phyloP scores from a whole-genome alignment of 2,113 vertebrate genomes.

The Orientallactaga bullata region DNA sequence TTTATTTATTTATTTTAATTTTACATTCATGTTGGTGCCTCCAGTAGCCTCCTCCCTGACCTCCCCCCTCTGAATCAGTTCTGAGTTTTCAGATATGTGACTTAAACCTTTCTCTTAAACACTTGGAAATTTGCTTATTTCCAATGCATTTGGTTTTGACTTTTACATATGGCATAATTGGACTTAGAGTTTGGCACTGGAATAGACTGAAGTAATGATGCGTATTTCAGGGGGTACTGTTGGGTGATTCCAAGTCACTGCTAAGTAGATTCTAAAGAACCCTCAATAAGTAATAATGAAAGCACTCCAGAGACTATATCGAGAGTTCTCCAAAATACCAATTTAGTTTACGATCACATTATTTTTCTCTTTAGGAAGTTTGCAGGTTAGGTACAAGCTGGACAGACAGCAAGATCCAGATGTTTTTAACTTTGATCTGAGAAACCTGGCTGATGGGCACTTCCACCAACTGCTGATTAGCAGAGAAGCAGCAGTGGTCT shows the following conservation, averaged over 20 bases:
- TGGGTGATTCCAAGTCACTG: not conserved
- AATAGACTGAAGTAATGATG: not conserved
- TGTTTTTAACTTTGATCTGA: slow-evolving; percentile 83
- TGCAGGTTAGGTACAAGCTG: slow-evolving; percentile 89
- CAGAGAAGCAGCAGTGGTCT: slow-evolving; percentile 85
- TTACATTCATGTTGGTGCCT: too few relatives aligned
- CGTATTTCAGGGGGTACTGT: not conserved
- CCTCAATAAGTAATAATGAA: not conserved
- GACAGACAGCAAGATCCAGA: slow-evolving; percentile 86
- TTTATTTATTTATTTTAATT: too few relatives aligned
- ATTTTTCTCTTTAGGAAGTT: slow-evolving; percentile 85
- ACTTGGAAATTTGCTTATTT: not conserved
- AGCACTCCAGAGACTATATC: not conserved
- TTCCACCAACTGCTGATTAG: slow-evolving; percentile 86
- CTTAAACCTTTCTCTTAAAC: not conserved
- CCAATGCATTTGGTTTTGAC: not conserved
- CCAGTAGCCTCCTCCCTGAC: too few relatives aligned
- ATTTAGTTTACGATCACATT: not conserved
- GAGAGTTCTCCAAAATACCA: not conserved
- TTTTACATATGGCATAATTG: not conserved
- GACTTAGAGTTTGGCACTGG: not conserved
- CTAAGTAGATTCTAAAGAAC: not conserved
- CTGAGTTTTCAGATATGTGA: not conserved
- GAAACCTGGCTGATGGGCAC: slow-evolving; percentile 87
- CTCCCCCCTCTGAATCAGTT: too few relatives aligned